These are phyloP conservation scores for Heliornis fulica DNA, from an alignment of 2,113 vertebrate genomes.

Conservation along the genomic window DNA sequence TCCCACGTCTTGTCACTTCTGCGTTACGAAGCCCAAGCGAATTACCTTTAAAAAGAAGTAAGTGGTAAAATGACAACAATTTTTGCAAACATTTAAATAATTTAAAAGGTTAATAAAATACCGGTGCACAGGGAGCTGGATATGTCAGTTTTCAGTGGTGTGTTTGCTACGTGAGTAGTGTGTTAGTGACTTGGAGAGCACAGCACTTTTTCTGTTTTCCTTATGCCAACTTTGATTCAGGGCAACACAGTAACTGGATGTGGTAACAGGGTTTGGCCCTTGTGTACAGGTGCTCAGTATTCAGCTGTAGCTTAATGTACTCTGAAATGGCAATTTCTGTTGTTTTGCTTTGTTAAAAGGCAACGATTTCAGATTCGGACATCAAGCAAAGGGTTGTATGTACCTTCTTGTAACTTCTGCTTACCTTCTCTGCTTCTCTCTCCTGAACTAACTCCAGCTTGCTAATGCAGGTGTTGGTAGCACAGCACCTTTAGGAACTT, in stretches of 20 bases:
- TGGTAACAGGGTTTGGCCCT: neutral
- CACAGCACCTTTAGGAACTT: neutral
- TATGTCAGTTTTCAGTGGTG: neutral
- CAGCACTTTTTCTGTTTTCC: neutral
- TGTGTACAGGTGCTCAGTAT: neutral
- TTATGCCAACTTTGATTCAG: neutral
- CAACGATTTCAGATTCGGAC: neutral
- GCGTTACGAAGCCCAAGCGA: neutral
- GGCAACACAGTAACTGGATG: neutral
- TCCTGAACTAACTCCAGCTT: neutral
- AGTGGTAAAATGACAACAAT: neutral
- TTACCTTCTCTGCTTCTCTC: neutral
- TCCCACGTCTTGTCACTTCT: neutral
- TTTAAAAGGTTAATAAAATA: conserved; percentile 8
- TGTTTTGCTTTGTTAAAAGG: neutral
- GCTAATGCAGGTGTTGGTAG: neutral
- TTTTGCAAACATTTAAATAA: conserved; percentile 8
- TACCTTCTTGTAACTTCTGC: neutral
- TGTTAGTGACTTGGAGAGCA: neutral
- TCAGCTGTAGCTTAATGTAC: neutral
- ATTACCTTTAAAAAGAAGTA: neutral
- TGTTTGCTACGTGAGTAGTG: neutral
- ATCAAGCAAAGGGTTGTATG: neutral
- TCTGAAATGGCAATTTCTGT: neutral
- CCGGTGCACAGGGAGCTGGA: neutral